Base-by-base conservation (phyloP, 2,797 vertebrate species). In the Philypnodon macrostomus region DNA sequence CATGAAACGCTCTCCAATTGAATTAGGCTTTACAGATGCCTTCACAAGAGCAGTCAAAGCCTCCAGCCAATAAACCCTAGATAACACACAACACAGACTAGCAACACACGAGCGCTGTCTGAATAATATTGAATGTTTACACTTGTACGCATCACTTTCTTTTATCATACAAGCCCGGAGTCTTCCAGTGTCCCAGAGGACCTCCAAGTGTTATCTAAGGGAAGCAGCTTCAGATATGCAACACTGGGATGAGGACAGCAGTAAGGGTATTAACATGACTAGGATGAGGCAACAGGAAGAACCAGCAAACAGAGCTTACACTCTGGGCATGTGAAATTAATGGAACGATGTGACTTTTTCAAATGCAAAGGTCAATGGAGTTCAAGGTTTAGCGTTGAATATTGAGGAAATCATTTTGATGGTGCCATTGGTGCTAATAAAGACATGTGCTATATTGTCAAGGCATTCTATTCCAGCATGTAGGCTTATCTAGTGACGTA, bases 111-210 rank as follows among this genome's bases (percentile, higher is more conserved):
- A 59, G 53, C 63, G 61, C 34, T 10, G 35, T 67, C 48, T 53
- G 63, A 75, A 70, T 60, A 73, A 75, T 72, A 72, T 56, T 74
- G 63, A 76, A 63, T 80, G 79, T 87, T 89, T 87, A 85, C 79
- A 80, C 66, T 80, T 72, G 72, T 70, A 59, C 75, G 73, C 75
- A 70, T 82, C 77, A 73, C 67, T 75, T 81, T 70, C 64, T 62
- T 67, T 76, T 87, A 89, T 90, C 87, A 40, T 64, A 80, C 42
- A 27, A 53, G 75, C 75, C 79, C 51, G 32, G 63, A 77, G 79
- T 74, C 75, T 77, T 55, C 45, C 27, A 35, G 58, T 56, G 58
- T 77, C 83, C 74, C 72, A 50, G 5, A 70, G 79, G 66, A 77
- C 53, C 46, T 41, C 15, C 0, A 54, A 34, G 32, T 58, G 60